Evolutionary conservation across 2,888 invertebrate genomes (phyloP).

Genomic region (Petrophora chlorosata): DNA sequence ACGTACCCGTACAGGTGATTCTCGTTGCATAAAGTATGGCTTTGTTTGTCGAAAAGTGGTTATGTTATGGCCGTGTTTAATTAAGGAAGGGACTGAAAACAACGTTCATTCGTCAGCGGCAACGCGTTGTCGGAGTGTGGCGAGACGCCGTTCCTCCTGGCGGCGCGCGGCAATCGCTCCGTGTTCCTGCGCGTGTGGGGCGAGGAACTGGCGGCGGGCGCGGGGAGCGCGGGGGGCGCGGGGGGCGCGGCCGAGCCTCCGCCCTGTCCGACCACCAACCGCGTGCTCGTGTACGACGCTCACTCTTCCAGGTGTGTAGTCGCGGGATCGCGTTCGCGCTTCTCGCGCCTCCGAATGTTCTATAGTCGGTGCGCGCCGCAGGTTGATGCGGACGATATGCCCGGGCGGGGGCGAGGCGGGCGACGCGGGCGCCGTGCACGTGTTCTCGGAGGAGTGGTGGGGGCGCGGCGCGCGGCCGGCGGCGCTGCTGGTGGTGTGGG

Average conservation of each 20-base stretch:
- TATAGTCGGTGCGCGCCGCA: not conserved
- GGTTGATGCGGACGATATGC: constrained; percentile 86
- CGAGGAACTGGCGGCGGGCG: constrained; percentile 87
- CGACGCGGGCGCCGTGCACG: constrained; percentile 84
- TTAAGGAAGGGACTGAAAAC: too few relatives aligned
- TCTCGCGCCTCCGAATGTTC: too few relatives aligned
- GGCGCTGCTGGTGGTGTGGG: constrained; percentile 92
- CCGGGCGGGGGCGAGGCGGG: constrained; percentile 82
- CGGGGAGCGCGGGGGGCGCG: constrained; percentile 85
- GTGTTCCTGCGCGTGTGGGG: constrained; percentile 94
- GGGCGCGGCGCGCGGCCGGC: constrained; percentile 78
- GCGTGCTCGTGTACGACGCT: constrained; percentile 92
- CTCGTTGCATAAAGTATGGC: too few relatives aligned
- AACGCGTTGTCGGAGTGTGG: constrained; percentile 83
- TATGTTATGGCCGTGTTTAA: too few relatives aligned
- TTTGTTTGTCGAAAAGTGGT: too few relatives aligned
- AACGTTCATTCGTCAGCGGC: constrained; percentile 34
- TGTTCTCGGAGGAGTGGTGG: constrained; percentile 92
- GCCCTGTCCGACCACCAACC: constrained; percentile 90
- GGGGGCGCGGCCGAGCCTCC: constrained; percentile 85
- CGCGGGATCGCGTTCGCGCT: too few relatives aligned
- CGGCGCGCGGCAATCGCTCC: constrained; percentile 91
- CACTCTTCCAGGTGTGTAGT: constrained; percentile 54
- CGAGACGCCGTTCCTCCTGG: constrained; percentile 91
- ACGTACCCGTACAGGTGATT: constrained; percentile 63